Conservation (phyloP, 2,888 invertebrate species). For the Amorpha juglandis region DNA sequence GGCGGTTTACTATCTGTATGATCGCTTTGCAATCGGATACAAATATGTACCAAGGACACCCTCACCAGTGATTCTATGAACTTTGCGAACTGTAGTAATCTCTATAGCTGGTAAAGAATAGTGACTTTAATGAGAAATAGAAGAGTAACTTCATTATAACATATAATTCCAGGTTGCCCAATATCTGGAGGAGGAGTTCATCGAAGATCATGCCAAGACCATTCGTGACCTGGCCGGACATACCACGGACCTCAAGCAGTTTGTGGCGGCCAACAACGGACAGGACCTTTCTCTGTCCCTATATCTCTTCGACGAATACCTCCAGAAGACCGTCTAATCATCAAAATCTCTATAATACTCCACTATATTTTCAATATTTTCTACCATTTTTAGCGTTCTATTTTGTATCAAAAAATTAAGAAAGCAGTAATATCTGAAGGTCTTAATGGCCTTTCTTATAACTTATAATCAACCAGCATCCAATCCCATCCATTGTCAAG, state of each 20-base stretch:
- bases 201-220: conserved; percentile 86
- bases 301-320: conserved; percentile 90
- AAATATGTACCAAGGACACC: too few species aligned
- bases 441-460: too few species aligned
- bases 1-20: too few species aligned
- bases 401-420: too few species aligned
- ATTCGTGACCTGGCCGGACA: conserved; percentile 90
- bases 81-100: too few species aligned
- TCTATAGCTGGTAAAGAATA: too few species aligned
- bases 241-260: conserved; percentile 87
- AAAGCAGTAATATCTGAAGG: too few species aligned
- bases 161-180: conserved; percentile 83
- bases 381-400: background rate
- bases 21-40: too few species aligned
- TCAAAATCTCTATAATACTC: background rate
- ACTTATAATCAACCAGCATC: too few species aligned
- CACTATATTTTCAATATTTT: background rate
- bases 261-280: conserved; percentile 81
- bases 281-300: conserved; percentile 86
- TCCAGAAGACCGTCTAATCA: conserved; percentile 68
- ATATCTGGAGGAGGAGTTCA: conserved; percentile 90
- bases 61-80: too few species aligned
- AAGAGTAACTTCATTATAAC: conserved; percentile 45
- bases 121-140: too few species aligned
- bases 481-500: conserved; percentile 6